Conservation (phyloP, 2,113 vertebrate genomes). For the Ctenodactylus gundi region DNA sequence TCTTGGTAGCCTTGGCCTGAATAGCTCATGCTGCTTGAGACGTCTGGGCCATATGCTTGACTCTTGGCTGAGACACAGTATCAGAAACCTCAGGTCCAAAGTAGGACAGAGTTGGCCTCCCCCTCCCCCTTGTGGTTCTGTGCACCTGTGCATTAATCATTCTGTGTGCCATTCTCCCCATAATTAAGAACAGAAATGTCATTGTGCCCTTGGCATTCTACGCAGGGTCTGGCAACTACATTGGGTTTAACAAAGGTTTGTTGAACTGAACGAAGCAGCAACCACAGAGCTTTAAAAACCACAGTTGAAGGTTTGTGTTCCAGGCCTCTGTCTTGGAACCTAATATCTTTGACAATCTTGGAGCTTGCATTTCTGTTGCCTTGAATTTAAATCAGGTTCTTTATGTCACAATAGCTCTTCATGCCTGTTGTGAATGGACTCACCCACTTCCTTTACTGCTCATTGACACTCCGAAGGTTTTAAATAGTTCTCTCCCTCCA, state of each 20-base stretch:
- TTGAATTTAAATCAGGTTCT: slow-evolving; percentile 36
- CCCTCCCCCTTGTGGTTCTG: fast-evolving
- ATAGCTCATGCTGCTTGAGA: background rate
- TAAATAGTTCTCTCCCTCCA: background rate
- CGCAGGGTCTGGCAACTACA: slow-evolving; percentile 11
- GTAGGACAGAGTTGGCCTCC: background rate
- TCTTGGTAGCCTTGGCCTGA: background rate
- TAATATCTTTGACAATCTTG: background rate
- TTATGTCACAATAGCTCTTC: background rate
- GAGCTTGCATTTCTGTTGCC: background rate
- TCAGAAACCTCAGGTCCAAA: background rate
- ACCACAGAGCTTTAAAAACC: background rate
- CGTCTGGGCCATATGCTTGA: background rate
- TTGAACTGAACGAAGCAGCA: slow-evolving; percentile 4
- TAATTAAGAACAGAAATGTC: slow-evolving; percentile 63
- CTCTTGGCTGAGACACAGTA: background rate
- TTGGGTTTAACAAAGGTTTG: background rate
- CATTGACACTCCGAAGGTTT: background rate
- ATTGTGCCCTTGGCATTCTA: slow-evolving; percentile 38
- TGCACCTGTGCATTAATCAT: slow-evolving; percentile 49
- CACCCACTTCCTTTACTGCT: background rate
- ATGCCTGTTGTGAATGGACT: background rate
- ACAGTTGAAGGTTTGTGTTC: background rate
- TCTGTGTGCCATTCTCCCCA: slow-evolving; percentile 2
- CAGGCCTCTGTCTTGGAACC: background rate